These are phyloP conservation scores for Glossophaga mutica DNA, from an alignment of 2,797 vertebrate genomes.

Conservation along the genomic window DNA sequence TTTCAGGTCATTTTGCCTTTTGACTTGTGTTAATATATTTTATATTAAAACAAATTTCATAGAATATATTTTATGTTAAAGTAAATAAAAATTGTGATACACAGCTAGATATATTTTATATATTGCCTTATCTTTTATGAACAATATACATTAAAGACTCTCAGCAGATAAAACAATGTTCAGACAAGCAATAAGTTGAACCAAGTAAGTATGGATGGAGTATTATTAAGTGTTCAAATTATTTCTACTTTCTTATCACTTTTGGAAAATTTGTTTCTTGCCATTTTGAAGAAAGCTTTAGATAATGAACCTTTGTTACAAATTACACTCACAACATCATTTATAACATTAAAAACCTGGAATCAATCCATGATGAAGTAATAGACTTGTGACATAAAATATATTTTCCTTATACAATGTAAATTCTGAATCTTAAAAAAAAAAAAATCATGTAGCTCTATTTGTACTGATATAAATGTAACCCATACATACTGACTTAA, in stretches of 20 bases:
- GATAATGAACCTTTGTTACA: neutral
- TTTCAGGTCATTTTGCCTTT: neutral
- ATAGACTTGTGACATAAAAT: neutral
- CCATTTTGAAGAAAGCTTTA: neutral
- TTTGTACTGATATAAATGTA: neutral
- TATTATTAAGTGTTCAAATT: neutral
- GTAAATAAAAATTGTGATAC: neutral
- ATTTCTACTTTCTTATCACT: neutral
- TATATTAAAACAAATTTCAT: neutral
- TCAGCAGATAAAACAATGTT: neutral
- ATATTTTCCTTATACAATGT: neutral
- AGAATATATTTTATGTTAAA: neutral
- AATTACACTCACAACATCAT: neutral
- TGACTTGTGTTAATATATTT: neutral
- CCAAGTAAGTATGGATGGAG: neutral
- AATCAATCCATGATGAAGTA: neutral
- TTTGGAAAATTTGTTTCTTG: neutral
- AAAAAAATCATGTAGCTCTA: neutral
- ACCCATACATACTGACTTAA: neutral
- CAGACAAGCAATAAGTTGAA: neutral
- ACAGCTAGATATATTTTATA: neutral
- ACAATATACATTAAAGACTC: neutral
- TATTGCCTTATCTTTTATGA: neutral
- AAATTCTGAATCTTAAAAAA: neutral
- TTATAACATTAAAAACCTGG: neutral